Percentiles rank a stretch among this genome's conserved stretches.
Conservation (phyloP, 2,113 vertebrate species). For the Catharus fuscescens region DNA sequence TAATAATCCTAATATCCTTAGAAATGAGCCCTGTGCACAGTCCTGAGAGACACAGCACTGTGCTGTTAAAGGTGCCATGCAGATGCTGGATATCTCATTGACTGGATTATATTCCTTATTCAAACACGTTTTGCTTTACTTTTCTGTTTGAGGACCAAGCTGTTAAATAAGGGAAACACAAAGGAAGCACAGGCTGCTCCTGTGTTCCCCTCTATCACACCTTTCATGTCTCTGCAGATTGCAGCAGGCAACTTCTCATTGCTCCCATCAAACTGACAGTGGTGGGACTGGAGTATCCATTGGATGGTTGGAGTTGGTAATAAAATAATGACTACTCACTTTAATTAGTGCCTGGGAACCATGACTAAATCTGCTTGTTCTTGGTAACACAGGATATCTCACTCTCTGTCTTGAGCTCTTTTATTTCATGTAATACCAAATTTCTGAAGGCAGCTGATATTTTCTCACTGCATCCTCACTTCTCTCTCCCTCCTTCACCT, state of each 20-base stretch:
- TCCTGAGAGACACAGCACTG: neutral
- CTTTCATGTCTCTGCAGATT: neutral
- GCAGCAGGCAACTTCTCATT: neutral
- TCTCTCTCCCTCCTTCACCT: neutral
- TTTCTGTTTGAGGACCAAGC: neutral
- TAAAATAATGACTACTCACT: conserved; percentile 29
- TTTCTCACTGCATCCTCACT: neutral
- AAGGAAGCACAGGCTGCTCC: neutral
- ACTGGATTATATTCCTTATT: neutral
- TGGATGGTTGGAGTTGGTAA: neutral
- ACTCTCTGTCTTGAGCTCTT: conserved; percentile 7
- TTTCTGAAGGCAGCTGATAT: conserved; percentile 23
- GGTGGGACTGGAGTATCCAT: neutral
- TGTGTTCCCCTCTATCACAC: neutral
- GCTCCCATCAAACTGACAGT: neutral
- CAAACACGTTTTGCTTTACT: neutral
- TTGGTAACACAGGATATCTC: conserved; percentile 15
- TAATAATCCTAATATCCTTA: neutral
- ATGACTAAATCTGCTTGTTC: conserved; percentile 30
- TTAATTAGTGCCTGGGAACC: conserved; percentile 5
- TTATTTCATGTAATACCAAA: neutral
- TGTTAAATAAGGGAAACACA: neutral
- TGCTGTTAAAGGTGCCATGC: neutral
- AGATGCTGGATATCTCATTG: neutral
- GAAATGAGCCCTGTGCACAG: neutral